These are phyloP conservation scores for Chinchilla lanigera DNA, from an alignment of 2,113 vertebrate species.

Conservation along the genomic window DNA sequence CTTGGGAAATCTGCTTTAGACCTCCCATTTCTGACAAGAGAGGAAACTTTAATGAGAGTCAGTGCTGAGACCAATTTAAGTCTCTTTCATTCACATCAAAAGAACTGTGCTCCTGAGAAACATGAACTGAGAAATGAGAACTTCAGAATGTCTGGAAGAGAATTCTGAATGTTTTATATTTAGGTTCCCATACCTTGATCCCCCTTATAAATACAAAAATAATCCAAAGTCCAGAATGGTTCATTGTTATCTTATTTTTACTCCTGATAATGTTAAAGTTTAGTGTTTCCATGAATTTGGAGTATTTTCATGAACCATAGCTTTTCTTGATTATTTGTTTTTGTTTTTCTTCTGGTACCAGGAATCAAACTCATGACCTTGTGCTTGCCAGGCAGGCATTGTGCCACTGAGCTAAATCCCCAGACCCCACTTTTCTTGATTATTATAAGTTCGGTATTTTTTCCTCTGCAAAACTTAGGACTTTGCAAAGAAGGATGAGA, in stretches of 20 bases:
- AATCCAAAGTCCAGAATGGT: constrained; percentile 60
- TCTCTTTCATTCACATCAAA: constrained; percentile 67
- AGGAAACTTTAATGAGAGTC: constrained; percentile 50
- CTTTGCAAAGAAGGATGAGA: constrained; percentile 51
- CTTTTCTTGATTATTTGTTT: constrained; percentile 67
- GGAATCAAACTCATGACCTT: too few relatives aligned
- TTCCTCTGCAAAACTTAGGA: constrained; percentile 55
- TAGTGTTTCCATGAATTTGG: constrained; percentile 67
- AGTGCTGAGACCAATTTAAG: constrained; percentile 31
- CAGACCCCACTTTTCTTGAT: constrained; percentile 69
- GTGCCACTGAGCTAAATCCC: too few relatives aligned
- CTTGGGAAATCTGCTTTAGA: not conserved
- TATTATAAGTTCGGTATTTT: constrained; percentile 61
- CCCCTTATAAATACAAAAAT: constrained; percentile 62
- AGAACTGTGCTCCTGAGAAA: constrained; percentile 51
- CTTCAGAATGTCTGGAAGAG: constrained; percentile 52
- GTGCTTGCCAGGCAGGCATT: too few relatives aligned
- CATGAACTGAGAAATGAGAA: constrained; percentile 58
- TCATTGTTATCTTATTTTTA: constrained; percentile 67
- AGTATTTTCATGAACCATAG: constrained; percentile 62
- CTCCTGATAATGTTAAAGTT: constrained; percentile 59
- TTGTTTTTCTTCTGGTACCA: too few relatives aligned
- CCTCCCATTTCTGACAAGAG: constrained; percentile 30
- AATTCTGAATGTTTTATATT: constrained; percentile 68
- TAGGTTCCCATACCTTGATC: constrained; percentile 20